Evolutionary conservation across 2,113 vertebrate species (phyloP).

Genomic region (Myiopsitta monachus): DNA sequence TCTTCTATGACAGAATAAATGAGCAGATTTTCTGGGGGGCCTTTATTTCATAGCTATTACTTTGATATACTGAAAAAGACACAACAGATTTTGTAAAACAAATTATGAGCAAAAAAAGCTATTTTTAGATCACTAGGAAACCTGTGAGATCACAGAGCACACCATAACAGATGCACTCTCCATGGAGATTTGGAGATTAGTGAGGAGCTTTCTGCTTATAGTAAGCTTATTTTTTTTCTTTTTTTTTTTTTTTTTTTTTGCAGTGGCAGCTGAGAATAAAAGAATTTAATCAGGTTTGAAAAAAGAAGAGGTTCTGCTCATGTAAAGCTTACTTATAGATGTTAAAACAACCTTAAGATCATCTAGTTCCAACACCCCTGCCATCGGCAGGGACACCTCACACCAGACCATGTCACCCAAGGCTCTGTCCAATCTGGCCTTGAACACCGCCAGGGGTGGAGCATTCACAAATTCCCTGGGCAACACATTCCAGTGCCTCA

Average conservation of each 20-base stretch:
- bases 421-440: too few species aligned
- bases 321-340: not conserved
- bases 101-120: not conserved
- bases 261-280: not conserved
- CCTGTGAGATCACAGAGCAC: not conserved
- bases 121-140: constrained; percentile 37
- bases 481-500: too few species aligned
- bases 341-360: not conserved
- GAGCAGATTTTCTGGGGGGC: not conserved
- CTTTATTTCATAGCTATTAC: not conserved
- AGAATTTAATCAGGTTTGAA: not conserved
- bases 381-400: too few species aligned
- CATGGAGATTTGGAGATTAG: constrained; percentile 37
- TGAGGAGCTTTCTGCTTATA: not conserved
- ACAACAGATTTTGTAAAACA: not conserved
- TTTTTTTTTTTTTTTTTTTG: not conserved
- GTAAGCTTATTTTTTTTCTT: not conserved
- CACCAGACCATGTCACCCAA: too few species aligned
- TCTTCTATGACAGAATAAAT: constrained; percentile 10
- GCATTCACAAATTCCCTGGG: too few species aligned
- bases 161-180: constrained; percentile 2
- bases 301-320: not conserved
- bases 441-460: too few species aligned
- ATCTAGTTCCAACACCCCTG: too few species aligned
- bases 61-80: constrained; percentile 33